Evolutionary conservation across 2,888 invertebrate species (phyloP).

Genomic region (Ischnus inquisitorius): DNA sequence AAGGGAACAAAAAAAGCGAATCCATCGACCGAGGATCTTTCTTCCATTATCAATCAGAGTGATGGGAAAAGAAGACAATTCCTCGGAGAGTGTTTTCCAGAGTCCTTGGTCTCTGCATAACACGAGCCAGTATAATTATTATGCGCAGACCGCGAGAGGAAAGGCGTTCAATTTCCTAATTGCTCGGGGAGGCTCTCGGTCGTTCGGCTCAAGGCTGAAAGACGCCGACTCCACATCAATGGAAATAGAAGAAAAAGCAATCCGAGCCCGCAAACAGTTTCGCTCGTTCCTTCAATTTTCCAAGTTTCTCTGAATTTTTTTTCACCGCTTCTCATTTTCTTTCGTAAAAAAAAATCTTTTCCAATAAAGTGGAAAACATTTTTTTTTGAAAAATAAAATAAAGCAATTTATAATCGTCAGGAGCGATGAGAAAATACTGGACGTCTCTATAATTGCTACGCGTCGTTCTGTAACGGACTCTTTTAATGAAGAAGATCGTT

Average conservation of each 20-base stretch:
- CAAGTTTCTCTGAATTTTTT: no score
- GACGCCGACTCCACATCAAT: background rate
- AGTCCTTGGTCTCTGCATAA: conserved; percentile 21
- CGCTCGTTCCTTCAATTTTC: no score
- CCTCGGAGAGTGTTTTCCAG: conserved; percentile 16
- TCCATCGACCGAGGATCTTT: background rate
- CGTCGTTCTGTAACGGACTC: background rate
- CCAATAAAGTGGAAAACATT: background rate
- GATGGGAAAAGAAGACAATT: conserved; percentile 18
- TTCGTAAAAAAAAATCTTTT: no score
- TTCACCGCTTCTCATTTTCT: no score
- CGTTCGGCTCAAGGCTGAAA: background rate
- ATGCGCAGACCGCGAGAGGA: conserved; percentile 27
- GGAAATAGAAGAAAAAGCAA: background rate
- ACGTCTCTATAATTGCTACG: background rate
- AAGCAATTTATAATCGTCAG: background rate
- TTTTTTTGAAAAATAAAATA: conserved; percentile 2
- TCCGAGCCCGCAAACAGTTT: no score
- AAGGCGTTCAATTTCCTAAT: conserved; percentile 57
- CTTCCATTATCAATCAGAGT: background rate
- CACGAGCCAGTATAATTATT: conserved; percentile 14
- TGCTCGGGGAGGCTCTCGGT: conserved; percentile 35
- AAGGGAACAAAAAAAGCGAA: background rate
- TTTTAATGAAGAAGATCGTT: background rate
- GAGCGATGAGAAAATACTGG: background rate